Conservation (phyloP, 2,113 vertebrate genomes). For the Xiphophorus hellerii region DNA sequence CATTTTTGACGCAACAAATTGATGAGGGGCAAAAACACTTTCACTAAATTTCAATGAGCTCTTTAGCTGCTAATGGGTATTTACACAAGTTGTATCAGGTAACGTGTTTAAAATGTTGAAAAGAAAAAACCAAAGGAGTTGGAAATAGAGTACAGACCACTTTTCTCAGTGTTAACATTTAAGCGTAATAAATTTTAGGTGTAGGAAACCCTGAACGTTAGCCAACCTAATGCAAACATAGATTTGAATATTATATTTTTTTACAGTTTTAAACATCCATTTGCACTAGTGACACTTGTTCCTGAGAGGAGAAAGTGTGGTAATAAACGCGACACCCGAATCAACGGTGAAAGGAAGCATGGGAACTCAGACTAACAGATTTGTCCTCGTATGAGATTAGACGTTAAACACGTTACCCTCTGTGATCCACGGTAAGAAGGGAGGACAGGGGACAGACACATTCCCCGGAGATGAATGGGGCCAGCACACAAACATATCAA, state of each 20-base stretch:
- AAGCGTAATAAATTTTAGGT: background rate
- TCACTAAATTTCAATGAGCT: too few relatives aligned
- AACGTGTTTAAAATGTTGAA: too few relatives aligned
- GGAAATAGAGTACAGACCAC: background rate
- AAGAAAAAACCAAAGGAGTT: too few relatives aligned
- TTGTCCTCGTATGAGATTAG: background rate
- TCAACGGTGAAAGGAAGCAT: background rate
- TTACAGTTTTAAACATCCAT: background rate
- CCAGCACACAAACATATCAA: slow-evolving; percentile 91
- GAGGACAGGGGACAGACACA: slow-evolving; percentile 91
- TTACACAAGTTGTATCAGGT: too few relatives aligned
- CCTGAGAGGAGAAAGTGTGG: background rate
- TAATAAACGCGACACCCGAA: slow-evolving; percentile 2
- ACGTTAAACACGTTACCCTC: slow-evolving; percentile 75
- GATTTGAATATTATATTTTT: too few relatives aligned
- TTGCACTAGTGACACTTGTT: background rate
- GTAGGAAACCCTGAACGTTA: background rate
- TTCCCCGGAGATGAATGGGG: slow-evolving; percentile 91
- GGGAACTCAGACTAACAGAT: background rate
- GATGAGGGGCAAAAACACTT: too few relatives aligned
- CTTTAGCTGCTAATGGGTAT: too few relatives aligned
- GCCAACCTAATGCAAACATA: background rate
- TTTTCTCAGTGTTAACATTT: background rate
- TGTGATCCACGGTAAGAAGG: slow-evolving; percentile 87
- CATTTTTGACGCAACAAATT: too few relatives aligned